Evolutionary conservation across 2,888 invertebrate species (phyloP).

Genomic region (Trachelus stipa): DNA sequence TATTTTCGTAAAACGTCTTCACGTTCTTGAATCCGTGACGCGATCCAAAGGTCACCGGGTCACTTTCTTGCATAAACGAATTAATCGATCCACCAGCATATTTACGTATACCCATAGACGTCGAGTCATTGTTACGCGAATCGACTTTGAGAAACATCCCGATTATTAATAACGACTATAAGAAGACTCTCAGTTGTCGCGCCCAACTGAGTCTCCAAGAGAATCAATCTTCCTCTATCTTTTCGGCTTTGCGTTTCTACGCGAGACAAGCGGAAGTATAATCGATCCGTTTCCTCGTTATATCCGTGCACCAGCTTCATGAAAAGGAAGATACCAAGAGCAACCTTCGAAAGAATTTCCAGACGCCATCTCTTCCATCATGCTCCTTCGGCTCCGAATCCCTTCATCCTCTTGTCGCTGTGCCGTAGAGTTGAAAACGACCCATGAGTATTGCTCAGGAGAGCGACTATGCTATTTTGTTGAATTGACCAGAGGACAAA

Average conservation of each 20-base stretch:
- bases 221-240: not conserved
- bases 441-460: not conserved
- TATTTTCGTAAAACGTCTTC: no score
- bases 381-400: not conserved
- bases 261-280: not conserved
- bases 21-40: no score
- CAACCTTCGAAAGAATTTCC: not conserved
- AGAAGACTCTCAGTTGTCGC: not conserved
- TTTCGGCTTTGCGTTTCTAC: not conserved
- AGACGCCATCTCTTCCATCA: not conserved
- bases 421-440: not conserved
- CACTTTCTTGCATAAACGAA: no score
- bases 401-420: not conserved
- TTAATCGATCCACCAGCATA: no score
- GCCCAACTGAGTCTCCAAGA: not conserved
- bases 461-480: constrained; percentile 42
- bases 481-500: constrained; percentile 41
- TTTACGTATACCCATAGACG: not conserved
- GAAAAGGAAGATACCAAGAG: not conserved
- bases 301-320: not conserved
- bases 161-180: not conserved
- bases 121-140: not conserved
- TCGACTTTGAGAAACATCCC: not conserved
- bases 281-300: not conserved
- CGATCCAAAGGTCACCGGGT: no score